phyloP scores from a whole-genome alignment of 2,888 invertebrate genomes.

The Euplexia lucipara region DNA sequence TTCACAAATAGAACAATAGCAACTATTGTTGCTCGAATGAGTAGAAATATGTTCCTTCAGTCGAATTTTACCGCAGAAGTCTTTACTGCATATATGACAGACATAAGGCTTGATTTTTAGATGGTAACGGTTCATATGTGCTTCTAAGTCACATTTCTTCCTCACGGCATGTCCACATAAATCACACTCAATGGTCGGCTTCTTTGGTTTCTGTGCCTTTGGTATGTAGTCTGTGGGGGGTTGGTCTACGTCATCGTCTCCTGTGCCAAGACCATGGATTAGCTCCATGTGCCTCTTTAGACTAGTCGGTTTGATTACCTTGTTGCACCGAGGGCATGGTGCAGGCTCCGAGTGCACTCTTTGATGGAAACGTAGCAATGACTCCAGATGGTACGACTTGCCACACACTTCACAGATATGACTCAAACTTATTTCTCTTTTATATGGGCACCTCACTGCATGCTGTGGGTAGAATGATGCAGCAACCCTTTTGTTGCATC shows the following conservation, averaged over 20 bases:
- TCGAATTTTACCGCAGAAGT: slow-evolving; percentile 70
- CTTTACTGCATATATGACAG: slow-evolving; percentile 69
- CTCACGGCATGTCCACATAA: slow-evolving; percentile 66
- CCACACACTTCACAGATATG: slow-evolving; percentile 74
- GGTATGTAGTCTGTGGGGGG: background rate
- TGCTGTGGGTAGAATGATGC: slow-evolving; percentile 71
- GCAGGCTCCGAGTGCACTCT: slow-evolving; percentile 64
- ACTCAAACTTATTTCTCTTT: slow-evolving; percentile 48
- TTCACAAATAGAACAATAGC: slow-evolving; percentile 67
- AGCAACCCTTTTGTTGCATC: slow-evolving; percentile 71
- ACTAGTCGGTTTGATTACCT: slow-evolving; percentile 62
- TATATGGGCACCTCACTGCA: slow-evolving; percentile 65
- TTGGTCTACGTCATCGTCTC: background rate
- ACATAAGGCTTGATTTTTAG: slow-evolving; percentile 70
- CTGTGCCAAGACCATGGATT: slow-evolving; percentile 52
- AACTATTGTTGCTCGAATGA: slow-evolving; percentile 63
- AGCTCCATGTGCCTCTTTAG: slow-evolving; percentile 70
- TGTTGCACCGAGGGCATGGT: slow-evolving; percentile 66
- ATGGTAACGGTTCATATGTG: slow-evolving; percentile 72
- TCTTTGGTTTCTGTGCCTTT: slow-evolving; percentile 1
- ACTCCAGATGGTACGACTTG: slow-evolving; percentile 63
- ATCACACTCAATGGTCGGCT: slow-evolving; percentile 55
- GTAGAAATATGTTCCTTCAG: slow-evolving; percentile 69
- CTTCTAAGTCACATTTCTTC: slow-evolving; percentile 67
- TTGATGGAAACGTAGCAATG: slow-evolving; percentile 66